phyloP scores from a whole-genome alignment of 2,113 vertebrate genomes.

The Cercocebus atys region DNA sequence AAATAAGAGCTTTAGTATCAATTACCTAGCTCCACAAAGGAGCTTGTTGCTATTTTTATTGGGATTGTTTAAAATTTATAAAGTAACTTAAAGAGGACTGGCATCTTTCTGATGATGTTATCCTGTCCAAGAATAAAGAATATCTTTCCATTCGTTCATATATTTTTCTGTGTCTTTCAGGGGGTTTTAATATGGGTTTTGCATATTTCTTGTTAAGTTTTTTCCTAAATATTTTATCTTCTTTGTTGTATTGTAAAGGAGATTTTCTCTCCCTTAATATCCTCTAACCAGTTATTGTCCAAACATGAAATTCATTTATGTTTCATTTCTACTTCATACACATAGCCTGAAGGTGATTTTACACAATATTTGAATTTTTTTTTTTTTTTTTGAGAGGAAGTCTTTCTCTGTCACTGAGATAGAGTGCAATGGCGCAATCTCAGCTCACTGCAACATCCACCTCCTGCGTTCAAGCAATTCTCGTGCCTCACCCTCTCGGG shows the following conservation, averaged over 20 bases:
- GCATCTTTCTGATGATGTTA: not conserved
- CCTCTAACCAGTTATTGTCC: not conserved
- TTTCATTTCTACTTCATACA: not conserved
- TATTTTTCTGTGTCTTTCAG: not conserved
- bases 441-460: no score
- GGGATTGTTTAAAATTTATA: not conserved
- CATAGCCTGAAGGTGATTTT: no score
- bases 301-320: not conserved
- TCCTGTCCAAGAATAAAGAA: not conserved
- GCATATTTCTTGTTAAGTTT: not conserved
- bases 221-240: slow-evolving; percentile 15
- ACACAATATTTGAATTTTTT: no score
- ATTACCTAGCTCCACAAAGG: not conserved
- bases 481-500: no score
- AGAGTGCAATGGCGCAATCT: no score
- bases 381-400: no score
- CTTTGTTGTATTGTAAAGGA: not conserved
- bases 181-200: not conserved
- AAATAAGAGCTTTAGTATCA: not conserved
- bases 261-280: not conserved
- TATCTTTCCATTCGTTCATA: not conserved
- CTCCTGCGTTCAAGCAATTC: no score
- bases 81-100: not conserved
- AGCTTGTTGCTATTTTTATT: not conserved
- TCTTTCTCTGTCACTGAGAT: no score